Conservation (phyloP, 2,888 invertebrate genomes). For the Phalera bucephala region DNA sequence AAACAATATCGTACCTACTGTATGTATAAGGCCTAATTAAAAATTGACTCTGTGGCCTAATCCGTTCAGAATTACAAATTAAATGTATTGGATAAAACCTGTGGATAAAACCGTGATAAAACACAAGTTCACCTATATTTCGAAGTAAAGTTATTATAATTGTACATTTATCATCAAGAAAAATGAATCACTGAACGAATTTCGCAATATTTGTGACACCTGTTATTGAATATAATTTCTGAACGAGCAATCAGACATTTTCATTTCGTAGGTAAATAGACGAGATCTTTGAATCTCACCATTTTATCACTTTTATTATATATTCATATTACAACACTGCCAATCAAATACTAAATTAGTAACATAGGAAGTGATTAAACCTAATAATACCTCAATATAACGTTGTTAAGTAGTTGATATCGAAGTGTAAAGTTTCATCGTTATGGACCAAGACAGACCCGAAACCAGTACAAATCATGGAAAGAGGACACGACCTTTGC, state of each 20-base stretch:
- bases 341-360: conserved; percentile 10
- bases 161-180: too few relatives aligned
- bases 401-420: conserved; percentile 7
- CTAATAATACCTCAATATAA: conserved; percentile 3
- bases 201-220: background rate
- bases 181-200: background rate
- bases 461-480: conserved; percentile 66
- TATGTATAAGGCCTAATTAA: too few relatives aligned
- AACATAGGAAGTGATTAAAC: conserved; percentile 6
- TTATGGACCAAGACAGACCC: conserved; percentile 72
- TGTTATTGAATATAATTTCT: conserved; percentile 10
- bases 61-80: too few relatives aligned
- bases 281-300: conserved; percentile 23
- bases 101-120: too few relatives aligned
- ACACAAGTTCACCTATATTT: too few relatives aligned
- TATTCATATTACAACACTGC: conserved; percentile 2
- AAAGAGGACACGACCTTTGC: conserved; percentile 75
- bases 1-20: too few relatives aligned
- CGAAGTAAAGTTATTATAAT: too few relatives aligned
- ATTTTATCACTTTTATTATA: conserved; percentile 13
- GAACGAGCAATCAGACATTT: conserved; percentile 41
- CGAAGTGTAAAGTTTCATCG: conserved; percentile 19
- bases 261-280: conserved; percentile 46
- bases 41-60: too few relatives aligned
- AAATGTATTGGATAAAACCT: too few relatives aligned